Evolutionary conservation across 2,888 invertebrate species (phyloP), one percentile per base, ranked within the genome.

Genomic region (Ypsolopha sequella): DNA sequence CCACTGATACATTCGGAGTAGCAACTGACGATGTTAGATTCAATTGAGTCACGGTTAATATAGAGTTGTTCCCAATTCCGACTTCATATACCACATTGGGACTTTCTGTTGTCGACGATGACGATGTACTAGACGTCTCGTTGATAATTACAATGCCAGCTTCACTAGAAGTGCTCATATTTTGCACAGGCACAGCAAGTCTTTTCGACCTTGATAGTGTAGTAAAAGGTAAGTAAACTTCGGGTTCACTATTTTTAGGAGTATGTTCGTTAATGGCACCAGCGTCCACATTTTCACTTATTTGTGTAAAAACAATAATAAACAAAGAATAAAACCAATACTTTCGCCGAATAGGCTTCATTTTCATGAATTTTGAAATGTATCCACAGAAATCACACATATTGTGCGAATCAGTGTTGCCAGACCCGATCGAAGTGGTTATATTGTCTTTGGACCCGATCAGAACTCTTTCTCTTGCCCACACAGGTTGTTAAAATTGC

Each of bases 1-100:
- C 82, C 2, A 89, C 63, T 6, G 87, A 79, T 39, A 65, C 67
- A 62, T 85, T 85, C 1, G 75, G 68, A 14, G 68, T 24, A 9
- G 39, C 56, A 2, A 65, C 61, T 7, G 75, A 66, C 11, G 78
- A 69, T 2, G 84, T 76, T 34, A 65, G 61, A 60, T 82, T 85
- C n/a, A 77, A 70, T 58, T 66, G 70, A 2, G 69, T 62, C 39
- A 76, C 69, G 13, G 78, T 63, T 41, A 80, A 55, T 55, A 77
- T 65, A 1, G 80, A 76, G 41, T 70, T 67, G 54, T 74, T 73
- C 2, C 76, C 75, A 50, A 76, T 72, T 11, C 73, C 78, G 51
- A 75, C 65, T 55, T 82, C 82, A 58, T 78, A 77, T 39, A 71
- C 63, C 49, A 65, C 56, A 55, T 71, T 75, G 6, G 70, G 54